Base-by-base conservation (phyloP, 2,797 vertebrate genomes). In the Micropoecilia bifurca region DNA sequence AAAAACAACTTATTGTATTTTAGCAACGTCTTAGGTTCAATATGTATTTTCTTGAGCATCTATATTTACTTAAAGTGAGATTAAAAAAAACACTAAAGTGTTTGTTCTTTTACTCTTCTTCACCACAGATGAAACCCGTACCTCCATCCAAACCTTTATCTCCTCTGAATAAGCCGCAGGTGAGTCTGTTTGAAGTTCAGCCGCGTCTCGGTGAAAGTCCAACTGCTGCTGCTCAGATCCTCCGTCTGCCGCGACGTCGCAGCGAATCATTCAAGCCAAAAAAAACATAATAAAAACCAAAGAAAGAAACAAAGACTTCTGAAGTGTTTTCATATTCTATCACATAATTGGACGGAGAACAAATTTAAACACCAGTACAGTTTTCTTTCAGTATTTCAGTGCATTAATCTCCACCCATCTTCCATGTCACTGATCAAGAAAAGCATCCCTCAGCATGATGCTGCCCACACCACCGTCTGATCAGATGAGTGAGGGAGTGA, bases 61-160 rank as follows among this genome's bases (percentile, higher is more conserved):
- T 41, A 22, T 10, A 41, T 41, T 20, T 68, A 41, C 25, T 68
- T 22, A 68, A 48, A 22, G 14, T 45, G 13, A 73, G 16, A 73
- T 6, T 25, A 8, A 1, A 36, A 47, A 72, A 47, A 4, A 14
- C 7, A 45, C 43, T 45, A 12, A 47, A 79, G 6, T 30, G 0
- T 46, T 68, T 7, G n/a, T 74, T 8, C 33, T 45, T 39, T 20
- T 69, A 28, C 73, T 73, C 16, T 76, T 48, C 18, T 81, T 48
- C 13, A 4, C 75, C 41, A 57, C 78, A 96, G 94, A 77, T 36
- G 25, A 92, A 88, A 91, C 92, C 92, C 33, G 71, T 72, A 53
- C 91, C 95, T 73, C 95, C 96, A 16, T 77, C 76, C 6, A 96
- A 93, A 74, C 94, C 95, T 69, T 83, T 95, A 75, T 94, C 95